Base-by-base conservation (phyloP, 2,888 invertebrate species). In the Caradrina kadenii region DNA sequence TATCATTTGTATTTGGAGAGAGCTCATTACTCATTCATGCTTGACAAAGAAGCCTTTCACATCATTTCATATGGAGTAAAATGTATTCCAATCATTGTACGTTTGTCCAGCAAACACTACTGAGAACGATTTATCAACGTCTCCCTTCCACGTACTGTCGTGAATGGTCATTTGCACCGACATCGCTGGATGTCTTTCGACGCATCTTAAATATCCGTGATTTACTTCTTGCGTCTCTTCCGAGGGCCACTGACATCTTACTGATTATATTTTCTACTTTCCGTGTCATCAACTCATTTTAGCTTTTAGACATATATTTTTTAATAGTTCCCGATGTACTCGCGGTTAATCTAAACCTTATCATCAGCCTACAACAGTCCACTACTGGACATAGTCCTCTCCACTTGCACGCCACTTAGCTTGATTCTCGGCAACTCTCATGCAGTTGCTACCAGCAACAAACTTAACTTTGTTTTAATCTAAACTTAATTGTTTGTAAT, bases 81-180 rank as follows among this genome's bases (percentile, higher is more conserved):
- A 81, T 67, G 72, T 71, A 68, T 73, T 74, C 70, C 79, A 74
- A 79, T 82, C 73, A 76, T 73, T 78, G 80, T 71, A 73, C 77
- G 79, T 82, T 84, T 81, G 79, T 82, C 84, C 80, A 80, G 78
- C 64, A 81, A 75, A 77, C 77, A 73, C 69, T 73, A 74, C 70
- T 69, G 73, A 73, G 72, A 69, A 82, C 82, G 70, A 89, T 89
- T 85, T 86, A 83, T 89, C 89, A 88, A 86, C 66, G 88, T 88
- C 88, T 78, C 75, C 73, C 82, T 88, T 86, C 83, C 79, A 74
- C 75, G 83, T 81, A 76, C 83, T 82, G 85, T 84, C 85, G 82
- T 84, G 76, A 82, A 83, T 86, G 85, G 85, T 82, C 87, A 88
- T 88, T 89, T 86, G 83, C 86, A 86, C 85, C 81, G 78, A 72